phyloP scores from a whole-genome alignment of 2,113 vertebrate genomes.

The Serilophus lunatus region DNA sequence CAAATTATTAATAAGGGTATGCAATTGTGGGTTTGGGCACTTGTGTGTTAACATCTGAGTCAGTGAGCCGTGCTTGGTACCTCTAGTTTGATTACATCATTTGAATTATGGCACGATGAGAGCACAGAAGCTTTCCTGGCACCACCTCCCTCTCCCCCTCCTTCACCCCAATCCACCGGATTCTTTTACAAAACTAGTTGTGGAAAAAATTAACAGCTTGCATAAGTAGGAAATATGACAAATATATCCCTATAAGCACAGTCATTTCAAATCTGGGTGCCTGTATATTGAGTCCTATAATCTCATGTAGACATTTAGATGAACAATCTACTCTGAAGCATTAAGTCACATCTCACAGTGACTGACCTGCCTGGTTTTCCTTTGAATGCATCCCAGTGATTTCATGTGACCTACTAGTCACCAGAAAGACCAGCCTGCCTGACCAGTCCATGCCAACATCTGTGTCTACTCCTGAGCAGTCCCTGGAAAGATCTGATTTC shows the following conservation, averaged over 20 bases:
- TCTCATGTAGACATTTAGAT: neutral
- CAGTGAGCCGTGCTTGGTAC: neutral
- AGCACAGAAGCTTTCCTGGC: neutral
- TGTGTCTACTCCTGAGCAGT: neutral
- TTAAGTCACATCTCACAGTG: accelerated
- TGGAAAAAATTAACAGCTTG: neutral
- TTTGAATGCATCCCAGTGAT: accelerated
- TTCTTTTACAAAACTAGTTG: neutral
- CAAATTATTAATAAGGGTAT: neutral
- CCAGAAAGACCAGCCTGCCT: neutral
- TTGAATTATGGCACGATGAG: neutral
- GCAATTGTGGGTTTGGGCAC: neutral
- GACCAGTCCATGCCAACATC: too few relatives aligned
- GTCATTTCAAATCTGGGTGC: neutral
- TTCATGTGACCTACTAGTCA: neutral
- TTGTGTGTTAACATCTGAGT: neutral
- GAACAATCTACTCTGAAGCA: accelerated
- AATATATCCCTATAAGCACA: neutral
- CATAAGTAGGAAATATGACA: neutral
- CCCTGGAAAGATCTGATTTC: neutral
- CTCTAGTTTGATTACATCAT: neutral
- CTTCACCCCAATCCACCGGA: too few relatives aligned
- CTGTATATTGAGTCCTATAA: neutral
- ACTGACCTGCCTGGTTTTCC: neutral
- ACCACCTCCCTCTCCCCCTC: too few relatives aligned